A percentile compares a stretch with the other conserved stretches of the same genome.
Evolutionary conservation across 2,113 vertebrate species (phyloP).

Genomic region (Ctenomys sociabilis): DNA sequence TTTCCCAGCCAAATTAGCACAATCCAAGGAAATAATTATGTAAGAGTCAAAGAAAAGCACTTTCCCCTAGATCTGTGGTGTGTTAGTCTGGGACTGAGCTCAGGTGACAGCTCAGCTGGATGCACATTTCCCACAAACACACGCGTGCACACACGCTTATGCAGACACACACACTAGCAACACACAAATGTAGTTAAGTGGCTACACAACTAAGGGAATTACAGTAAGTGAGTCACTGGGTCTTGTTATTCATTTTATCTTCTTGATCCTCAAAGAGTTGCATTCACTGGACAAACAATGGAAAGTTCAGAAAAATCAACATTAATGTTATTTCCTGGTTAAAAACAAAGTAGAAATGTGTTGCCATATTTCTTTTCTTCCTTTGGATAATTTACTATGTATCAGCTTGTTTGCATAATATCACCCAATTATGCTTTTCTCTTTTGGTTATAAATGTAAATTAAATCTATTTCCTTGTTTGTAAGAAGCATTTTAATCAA

Average conservation of each 20-base stretch:
- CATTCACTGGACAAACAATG: not conserved
- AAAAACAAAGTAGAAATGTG: not conserved
- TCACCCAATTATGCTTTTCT: not conserved
- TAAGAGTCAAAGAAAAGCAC: not conserved
- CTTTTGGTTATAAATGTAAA: not conserved
- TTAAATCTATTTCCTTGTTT: not conserved
- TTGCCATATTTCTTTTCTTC: not conserved
- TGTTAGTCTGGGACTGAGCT: not conserved
- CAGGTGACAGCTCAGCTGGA: not conserved
- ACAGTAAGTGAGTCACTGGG: not conserved
- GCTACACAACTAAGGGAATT: not conserved
- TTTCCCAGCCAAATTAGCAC: constrained; percentile 10
- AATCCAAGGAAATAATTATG: constrained; percentile 21
- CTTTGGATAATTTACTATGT: constrained; percentile 18
- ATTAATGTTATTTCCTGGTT: not conserved
- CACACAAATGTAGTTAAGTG: not conserved
- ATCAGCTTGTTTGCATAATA: not conserved
- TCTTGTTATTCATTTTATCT: not conserved
- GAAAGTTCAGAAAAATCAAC: constrained; percentile 26
- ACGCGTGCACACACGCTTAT: no score
- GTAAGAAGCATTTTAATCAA: not conserved
- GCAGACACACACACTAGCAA: not conserved
- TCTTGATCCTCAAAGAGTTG: not conserved
- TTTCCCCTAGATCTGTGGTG: not conserved
- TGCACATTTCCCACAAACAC: not conserved